Evolutionary conservation across 2,888 invertebrate genomes (phyloP), one percentile per base, ranked within the genome.

Genomic region (Ectemnius lituratus): DNA sequence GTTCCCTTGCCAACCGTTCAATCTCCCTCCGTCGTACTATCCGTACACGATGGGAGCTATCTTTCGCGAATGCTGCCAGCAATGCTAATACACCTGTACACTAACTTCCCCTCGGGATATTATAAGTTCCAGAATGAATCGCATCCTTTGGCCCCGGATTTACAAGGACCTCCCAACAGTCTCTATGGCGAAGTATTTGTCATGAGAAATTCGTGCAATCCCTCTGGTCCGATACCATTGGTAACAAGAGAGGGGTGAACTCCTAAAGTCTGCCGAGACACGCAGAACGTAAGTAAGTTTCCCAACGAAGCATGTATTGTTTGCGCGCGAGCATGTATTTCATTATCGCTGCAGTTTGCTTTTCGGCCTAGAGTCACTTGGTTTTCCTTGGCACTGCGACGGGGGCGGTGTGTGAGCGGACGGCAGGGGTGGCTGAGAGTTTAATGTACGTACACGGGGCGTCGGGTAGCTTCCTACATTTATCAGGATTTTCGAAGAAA

Each of bases 401-500:
- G 66, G 58, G 2, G 23, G 23, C 23, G 23, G 23, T 23, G 23
- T 23, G 23, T 13, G 28, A 62, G 28, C 45, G 60, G 49, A 62
- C 49, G 68, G 37, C 8, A 0, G 37, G 11, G 37, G 8, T 6
- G 8, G 37, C 37, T 73, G 63, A 67, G 74, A 79, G 73, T 79
- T 73, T 78, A 73, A 73, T 67, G 77, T 67, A 71, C 71, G 66
- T 70, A 75, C 57, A 69, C 78, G 75, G 78, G 37, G 75, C 82
- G 80, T 82, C 73, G 81, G 85, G 37, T 11, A 90, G 88, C 87
- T 86, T 87, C 87, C 90, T 87, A 91, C 93, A 93, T 94, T 92
- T 93, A 93, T 94, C 94, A 93, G 93, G 94, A 94, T 94, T 93
- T 93, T 88, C 93, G 92, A 91, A 93, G 93, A 92, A 82, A 93